These are phyloP conservation scores for Rhynchonycteris naso DNA, from an alignment of 2,797 vertebrate genomes.

Conservation along the genomic window DNA sequence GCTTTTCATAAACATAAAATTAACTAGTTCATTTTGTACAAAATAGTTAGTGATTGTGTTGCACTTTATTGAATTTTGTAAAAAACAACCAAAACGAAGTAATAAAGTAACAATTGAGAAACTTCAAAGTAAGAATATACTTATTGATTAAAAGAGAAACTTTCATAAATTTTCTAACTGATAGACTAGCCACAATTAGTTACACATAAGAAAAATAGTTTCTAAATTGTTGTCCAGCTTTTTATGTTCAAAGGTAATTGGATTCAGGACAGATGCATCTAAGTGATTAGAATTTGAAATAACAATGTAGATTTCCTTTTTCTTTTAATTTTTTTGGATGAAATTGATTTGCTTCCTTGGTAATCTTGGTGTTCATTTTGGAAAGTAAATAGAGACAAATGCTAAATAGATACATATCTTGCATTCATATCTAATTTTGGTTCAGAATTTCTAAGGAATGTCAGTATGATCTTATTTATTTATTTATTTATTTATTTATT, in stretches of 20 bases:
- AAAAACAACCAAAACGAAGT: background rate
- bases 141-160: background rate
- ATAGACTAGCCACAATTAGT: background rate
- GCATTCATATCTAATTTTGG: background rate
- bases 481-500: too few relatives aligned
- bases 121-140: conserved; percentile 4
- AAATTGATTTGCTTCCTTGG: conserved; percentile 11
- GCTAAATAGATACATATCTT: background rate
- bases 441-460: conserved; percentile 26
- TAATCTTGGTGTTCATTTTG: background rate
- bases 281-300: background rate
- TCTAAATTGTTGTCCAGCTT: background rate
- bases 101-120: conserved; percentile 49
- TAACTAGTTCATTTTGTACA: background rate
- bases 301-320: background rate
- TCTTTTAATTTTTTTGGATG: background rate
- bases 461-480: conserved; percentile 1
- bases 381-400: background rate
- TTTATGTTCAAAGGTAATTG: background rate
- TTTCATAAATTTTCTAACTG: background rate
- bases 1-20: background rate
- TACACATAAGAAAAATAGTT: background rate
- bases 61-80: background rate
- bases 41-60: background rate
- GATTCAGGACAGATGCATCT: background rate